Conservation (phyloP, 1,140 invertebrate species). For the Lithobius niger region DNA sequence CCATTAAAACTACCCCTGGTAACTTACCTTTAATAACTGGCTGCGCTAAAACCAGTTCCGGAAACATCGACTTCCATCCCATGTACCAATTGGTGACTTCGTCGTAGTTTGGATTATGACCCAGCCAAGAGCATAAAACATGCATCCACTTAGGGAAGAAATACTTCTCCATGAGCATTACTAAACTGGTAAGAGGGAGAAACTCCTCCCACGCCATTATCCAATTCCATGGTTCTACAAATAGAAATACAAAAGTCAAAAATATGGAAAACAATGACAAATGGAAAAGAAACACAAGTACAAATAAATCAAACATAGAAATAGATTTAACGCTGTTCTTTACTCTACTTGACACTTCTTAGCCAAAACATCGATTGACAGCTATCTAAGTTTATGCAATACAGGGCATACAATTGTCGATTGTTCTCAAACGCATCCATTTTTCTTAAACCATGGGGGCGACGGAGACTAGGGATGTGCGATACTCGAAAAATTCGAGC, state of each 20-base stretch:
- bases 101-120: slow-evolving; percentile 61
- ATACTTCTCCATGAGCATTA: slow-evolving; percentile 56
- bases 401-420: no score
- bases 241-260: slow-evolving; percentile 13
- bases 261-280: slow-evolving; percentile 4
- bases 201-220: slow-evolving; percentile 75
- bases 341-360: no score
- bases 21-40: slow-evolving; percentile 27
- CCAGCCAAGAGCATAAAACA: slow-evolving; percentile 61
- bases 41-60: slow-evolving; percentile 48
- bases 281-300: slow-evolving; percentile 19
- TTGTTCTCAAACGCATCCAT: no score
- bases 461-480: no score
- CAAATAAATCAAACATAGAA: no score
- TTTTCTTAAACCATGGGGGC: no score
- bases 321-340: no score
- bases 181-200: slow-evolving; percentile 52
- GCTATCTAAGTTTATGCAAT: no score
- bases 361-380: no score
- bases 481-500: no score
- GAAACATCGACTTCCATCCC: slow-evolving; percentile 71
- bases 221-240: slow-evolving; percentile 56
- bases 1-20: no score
- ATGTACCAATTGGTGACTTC: slow-evolving; percentile 77
- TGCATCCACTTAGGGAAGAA: slow-evolving; percentile 84